Percentiles rank a stretch among this genome's conserved stretches.
These are phyloP conservation scores for Gryon sp. DNA, from an alignment of 1,140 invertebrate species.

Conservation along the genomic window DNA sequence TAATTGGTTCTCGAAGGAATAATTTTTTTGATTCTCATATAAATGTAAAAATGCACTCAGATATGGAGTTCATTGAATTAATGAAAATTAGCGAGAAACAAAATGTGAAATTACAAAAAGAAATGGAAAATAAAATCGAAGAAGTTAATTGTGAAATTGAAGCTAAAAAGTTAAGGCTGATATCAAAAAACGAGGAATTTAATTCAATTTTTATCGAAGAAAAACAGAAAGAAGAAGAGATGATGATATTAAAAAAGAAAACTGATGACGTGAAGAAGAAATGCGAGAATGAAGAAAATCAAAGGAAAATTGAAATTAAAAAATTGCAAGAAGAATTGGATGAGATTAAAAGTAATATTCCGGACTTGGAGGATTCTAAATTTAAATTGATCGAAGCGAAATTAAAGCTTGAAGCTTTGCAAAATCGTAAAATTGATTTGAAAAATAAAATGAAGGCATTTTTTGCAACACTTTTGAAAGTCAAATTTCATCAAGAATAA, in stretches of 20 bases:
- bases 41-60: too few species aligned
- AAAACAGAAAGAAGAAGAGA: background rate
- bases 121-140: background rate
- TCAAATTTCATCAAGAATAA: slow-evolving; percentile 5
- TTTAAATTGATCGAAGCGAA: background rate
- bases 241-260: too few species aligned
- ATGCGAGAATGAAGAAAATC: background rate
- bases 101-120: background rate
- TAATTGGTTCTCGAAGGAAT: too few species aligned
- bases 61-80: background rate
- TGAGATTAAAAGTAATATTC: background rate
- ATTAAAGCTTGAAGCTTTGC: background rate
- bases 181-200: background rate
- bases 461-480: slow-evolving; percentile 17
- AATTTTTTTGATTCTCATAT: too few species aligned
- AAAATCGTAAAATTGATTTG: slow-evolving; percentile 1
- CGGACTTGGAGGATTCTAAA: background rate
- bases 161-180: background rate
- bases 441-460: slow-evolving; percentile 20
- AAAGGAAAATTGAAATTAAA: background rate
- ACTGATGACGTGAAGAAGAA: background rate
- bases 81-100: too few species aligned
- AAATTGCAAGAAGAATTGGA: background rate
- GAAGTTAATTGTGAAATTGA: background rate
- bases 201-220: background rate